Evolutionary conservation across 2,797 vertebrate genomes (phyloP), one percentile per base, ranked within the genome.

Genomic region (Melanotaenia nigrans): DNA sequence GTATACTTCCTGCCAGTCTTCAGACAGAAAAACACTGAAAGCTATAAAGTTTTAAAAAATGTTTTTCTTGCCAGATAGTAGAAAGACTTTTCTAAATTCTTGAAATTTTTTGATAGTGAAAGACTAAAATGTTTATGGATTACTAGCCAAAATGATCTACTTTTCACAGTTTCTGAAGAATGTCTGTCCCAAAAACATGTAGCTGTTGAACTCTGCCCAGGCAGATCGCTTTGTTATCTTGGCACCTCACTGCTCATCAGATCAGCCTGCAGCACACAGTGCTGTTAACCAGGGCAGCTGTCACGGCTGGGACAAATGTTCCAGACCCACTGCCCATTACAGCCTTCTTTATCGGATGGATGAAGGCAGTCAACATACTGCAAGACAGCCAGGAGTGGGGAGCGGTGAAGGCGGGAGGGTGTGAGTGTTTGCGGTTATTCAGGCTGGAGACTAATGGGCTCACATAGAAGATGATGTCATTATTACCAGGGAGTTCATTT

Each of bases 231-330:
- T 73, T 85, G 57, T 81, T 73, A 75, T 82, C 78, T 64, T 70
- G 63, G 76, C 71, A 82, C 85, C 75, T 60, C 57, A 49, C 3
- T 13, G 32, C 79, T 83, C 75, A 79, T 80, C 83, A 79, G 86
- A 85, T 82, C 64, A 70, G 66, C 79, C 85, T 73, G 73, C 38
- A 49, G 83, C 78, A 67, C 70, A 75, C 68, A 49, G 72, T 22
- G 33, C 63, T 66, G 78, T 91, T 90, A 85, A 89, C 81, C 86
- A 81, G 87, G 86, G 84, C 89, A 89, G 84, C 86, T 88, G 76
- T 85, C 86, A 79, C 4, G 42, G 65, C 54, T 65, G 67, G 65
- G 68, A 89, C 68, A 63, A 89, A 86, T 89, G 78, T 75, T 67
- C 62, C 28, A 65, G 79, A 77, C 78, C 72, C 69, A 20, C 40